Evolutionary conservation across 2,888 invertebrate genomes (phyloP), one percentile per base, ranked within the genome.

Genomic region (Caenorhabditis japonica): DNA sequence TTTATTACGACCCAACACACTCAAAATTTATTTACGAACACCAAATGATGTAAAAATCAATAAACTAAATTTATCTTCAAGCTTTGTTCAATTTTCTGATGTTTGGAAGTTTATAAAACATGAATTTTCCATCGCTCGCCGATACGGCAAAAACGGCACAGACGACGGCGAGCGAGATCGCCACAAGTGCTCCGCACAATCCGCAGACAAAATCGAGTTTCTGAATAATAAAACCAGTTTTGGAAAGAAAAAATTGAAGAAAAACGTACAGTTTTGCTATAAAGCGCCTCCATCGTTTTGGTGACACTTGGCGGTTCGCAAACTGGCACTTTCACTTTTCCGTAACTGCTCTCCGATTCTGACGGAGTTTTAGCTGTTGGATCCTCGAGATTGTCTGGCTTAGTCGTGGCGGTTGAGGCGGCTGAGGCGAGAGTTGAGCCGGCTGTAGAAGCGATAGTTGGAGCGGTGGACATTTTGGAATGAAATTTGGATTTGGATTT

Each of bases 101-200:
- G 30, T 60, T 13, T 1, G 60, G 60, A 30, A 43, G 3, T n/a
- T 30, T n/a, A 10, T 51, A 12, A 23, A 60, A 51, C 8, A 34
- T 5, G 3, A 51, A 27, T 8, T 27, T 60, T 41, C 51, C 60
- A 7, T 30, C 21, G 4, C 46, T 21, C 8, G 60, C 36, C 12
- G 39, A 8, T 15, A 51, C 10, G 10, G 27, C 51, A 34, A 51
- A 13, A 8, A 34, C 7, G 51, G 51, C 39, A 34, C 41, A 15
- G 10, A 36, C 7, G 7, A 39, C 17, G 21, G 51, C 47, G 51
- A 60, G 4, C 5, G 34, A 2, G 17, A 51, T 5, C 3, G 60
- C 49, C 0, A 27, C 0, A 3, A 15, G 17, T 4, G 41, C 34
- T n/a, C 60, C 60, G 34, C 19, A 15, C 7, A 33, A 0, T 33